Base-by-base conservation (phyloP, 2,888 invertebrate genomes). In the Callyntrura sp. region DNA sequence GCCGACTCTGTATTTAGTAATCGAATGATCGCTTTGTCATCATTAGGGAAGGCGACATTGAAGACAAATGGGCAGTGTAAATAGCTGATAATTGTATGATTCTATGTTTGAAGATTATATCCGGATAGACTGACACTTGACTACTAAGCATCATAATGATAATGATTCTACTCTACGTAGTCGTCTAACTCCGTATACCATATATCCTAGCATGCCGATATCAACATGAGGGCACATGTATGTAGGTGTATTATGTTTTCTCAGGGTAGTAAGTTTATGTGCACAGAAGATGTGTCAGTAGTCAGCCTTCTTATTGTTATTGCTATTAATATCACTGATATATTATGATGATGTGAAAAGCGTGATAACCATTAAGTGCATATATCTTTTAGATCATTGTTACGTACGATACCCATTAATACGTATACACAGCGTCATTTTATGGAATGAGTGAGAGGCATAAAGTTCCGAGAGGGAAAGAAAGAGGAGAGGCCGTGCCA, bases 291-390 rank as follows among this genome's bases (percentile, higher is more conserved):
- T n/a, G n/a, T 82, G 35, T 55, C 57, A 28, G 57, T 62, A 85
- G 85, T 85, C 73, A 73, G 85, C 85, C 73, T 85, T 85, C 70
- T 85, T 85, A 85, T 85, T 73, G 84, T 84, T 84, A 84, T 83
- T 68, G 43, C 43, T 62, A 70, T 70, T 51, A n/a, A n/a, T n/a
- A 70, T 84, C 11, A 51, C 70, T 84, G 65, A 65, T 70, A 45
- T 84, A 84, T 82, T 65, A 82, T 65, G 82, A 82, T 82, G 60
- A 82, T 82, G 81, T 81, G 60, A 17, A 60, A 81, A 81, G 81
- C 68, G 68, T 68, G 60, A 81, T 81, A 57, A 5, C 81, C 81
- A 81, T 81, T 81, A 81, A 81, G 81, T 25, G 43, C 81, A 60
- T 81, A 68, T 68, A 68, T 68, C 68, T 68, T 68, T 5, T 35